A percentile compares a stretch with the other conserved stretches of the same genome.
phyloP scores from a whole-genome alignment of 2,113 vertebrate species.

The Prinia subflava region DNA sequence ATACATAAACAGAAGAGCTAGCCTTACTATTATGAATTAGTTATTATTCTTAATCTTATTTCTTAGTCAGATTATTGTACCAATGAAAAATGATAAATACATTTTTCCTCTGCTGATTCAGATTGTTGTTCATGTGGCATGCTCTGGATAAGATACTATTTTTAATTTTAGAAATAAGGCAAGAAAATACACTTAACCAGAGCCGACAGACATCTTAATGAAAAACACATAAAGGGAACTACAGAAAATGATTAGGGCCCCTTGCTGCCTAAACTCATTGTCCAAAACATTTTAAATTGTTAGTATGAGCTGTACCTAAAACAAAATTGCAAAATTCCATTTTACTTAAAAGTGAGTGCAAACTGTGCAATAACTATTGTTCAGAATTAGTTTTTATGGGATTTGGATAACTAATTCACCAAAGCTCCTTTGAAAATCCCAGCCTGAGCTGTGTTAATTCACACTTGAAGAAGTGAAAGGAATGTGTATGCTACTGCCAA shows the following conservation, averaged over 20 bases:
- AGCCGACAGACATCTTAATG: background rate
- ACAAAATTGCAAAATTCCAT: background rate
- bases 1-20: background rate
- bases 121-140: background rate
- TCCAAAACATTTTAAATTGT: background rate
- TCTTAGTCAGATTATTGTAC: background rate
- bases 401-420: background rate
- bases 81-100: background rate
- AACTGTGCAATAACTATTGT: background rate
- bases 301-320: background rate
- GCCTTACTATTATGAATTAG: background rate
- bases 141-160: background rate
- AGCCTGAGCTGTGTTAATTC: background rate
- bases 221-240: background rate
- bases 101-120: background rate
- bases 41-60: background rate
- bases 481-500: background rate
- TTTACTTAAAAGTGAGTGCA: background rate
- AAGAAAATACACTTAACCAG: background rate
- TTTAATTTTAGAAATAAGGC: background rate
- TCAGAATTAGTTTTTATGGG: background rate
- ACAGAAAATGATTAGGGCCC: background rate
- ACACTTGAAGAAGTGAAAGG: background rate
- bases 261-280: background rate
- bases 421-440: background rate